Base-by-base conservation (phyloP, 2,888 invertebrate species). In the Mesorhabditis spiculigera region DNA sequence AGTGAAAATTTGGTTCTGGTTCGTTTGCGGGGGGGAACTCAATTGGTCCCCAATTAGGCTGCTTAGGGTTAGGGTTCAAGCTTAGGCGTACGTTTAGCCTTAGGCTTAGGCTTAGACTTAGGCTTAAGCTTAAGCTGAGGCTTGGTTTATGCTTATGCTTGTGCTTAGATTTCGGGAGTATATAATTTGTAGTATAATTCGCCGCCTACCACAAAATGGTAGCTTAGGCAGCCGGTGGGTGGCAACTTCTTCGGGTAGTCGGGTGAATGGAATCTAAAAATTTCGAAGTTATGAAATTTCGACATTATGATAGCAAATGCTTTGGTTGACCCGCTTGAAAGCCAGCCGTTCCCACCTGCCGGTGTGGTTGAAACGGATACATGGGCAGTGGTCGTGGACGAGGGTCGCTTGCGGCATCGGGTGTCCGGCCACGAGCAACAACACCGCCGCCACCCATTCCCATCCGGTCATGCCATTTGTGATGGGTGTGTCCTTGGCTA, bases 331-430 rank as follows among this genome's bases (percentile, higher is more conserved):
- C 41, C 13, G 63, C 10, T 43, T 28, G 50, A 45, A 5, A 5
- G 50, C 28, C 28, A 28, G 28, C 28, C 28, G 28, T 28, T 28
- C 28, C 28, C 28, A 28, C 28, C 78, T 76, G 43, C 65, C 62
- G 4, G 76, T 75, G 67, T 68, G 69, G 68, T 78, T 78, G 73
- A 78, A 78, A 28, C 72, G 68, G 8, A 78, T 68, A 71, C 78
- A 78, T 44, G 69, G 69, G 69, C 78, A 78, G 16, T 61, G 66
- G 69, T 44, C 64, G 69, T 8, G 63, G 71, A 43, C 67, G 67
- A n/a, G 66, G 28, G 28, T 28, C 28, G 28, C 28, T 28, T 28
- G 28, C 28, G 28, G 28, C 28, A 28, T 28, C 28, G 28, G 28
- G 28, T 28, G 28, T 28, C 28, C 28, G 28, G 28, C 28, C 28